These are phyloP conservation scores for Nyctibius bracteatus DNA, from an alignment of 2,113 vertebrate species.

Conservation along the genomic window DNA sequence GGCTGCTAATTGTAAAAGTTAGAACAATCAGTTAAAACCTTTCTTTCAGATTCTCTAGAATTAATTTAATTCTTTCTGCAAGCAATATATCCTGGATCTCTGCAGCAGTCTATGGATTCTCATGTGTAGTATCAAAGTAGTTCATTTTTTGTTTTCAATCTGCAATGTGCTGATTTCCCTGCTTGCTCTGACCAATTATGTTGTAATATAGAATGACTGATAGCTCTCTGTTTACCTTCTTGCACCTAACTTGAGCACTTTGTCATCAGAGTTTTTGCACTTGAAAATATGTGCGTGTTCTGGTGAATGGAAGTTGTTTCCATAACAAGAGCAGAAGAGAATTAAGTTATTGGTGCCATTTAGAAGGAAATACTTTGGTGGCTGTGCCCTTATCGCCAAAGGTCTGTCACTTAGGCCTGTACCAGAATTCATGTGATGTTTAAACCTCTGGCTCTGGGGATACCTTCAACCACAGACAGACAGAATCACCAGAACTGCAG, in stretches of 20 bases:
- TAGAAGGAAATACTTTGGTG: not conserved
- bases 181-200: not conserved
- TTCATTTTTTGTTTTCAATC: not conserved
- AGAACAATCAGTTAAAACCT: not conserved
- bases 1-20: not conserved
- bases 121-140: not conserved
- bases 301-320: not conserved
- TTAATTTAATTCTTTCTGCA: not conserved
- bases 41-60: not conserved
- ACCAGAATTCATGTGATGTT: not conserved
- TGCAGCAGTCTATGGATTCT: not conserved
- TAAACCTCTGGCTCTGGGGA: not conserved
- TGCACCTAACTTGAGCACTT: not conserved
- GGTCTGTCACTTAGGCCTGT: not conserved
- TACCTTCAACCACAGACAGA: not conserved
- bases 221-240: not conserved
- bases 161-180: not conserved
- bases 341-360: not conserved
- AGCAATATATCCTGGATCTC: not conserved
- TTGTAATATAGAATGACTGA: not conserved
- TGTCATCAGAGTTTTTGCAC: not conserved
- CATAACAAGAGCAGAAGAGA: not conserved
- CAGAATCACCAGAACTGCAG: not conserved
- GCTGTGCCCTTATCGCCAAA: not conserved
- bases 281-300: rapidly evolving